Conservation (phyloP, 2,797 vertebrate species). For the Chiroxiphia lanceolata region DNA sequence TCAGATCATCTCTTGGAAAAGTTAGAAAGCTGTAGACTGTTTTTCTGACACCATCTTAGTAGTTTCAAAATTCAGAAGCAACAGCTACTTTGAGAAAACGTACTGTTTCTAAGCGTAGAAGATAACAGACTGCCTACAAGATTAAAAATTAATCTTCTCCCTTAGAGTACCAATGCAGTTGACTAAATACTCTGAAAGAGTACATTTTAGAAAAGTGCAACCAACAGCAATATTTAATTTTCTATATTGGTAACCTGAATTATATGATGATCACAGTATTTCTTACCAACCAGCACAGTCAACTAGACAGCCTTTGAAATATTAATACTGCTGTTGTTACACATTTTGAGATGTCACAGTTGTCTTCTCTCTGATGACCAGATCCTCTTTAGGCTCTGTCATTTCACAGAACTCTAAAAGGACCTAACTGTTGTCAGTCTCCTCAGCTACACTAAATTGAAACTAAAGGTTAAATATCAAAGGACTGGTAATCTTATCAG, state of each 20-base stretch:
- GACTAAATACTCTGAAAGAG: not conserved
- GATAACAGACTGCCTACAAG: not conserved
- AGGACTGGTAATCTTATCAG: not conserved
- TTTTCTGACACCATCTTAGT: not conserved
- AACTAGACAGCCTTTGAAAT: not conserved
- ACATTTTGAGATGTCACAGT: not conserved
- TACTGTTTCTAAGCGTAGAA: not conserved
- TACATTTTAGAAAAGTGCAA: not conserved
- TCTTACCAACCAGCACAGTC: not conserved
- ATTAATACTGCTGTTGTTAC: not conserved
- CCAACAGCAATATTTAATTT: not conserved
- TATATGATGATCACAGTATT: not conserved
- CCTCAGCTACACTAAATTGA: not conserved
- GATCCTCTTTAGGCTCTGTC: not conserved
- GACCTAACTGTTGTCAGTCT: not conserved
- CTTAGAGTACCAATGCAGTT: not conserved
- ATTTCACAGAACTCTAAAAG: not conserved
- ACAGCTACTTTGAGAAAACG: not conserved
- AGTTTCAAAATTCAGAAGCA: not conserved
- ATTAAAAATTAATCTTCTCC: not conserved
- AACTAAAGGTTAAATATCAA: not conserved
- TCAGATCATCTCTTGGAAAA: not conserved
- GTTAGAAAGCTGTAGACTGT: not conserved
- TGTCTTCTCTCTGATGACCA: not conserved
- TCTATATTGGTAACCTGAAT: not conserved